Conservation (phyloP, 2,113 vertebrate species). For the Peromyscus maniculatus region DNA sequence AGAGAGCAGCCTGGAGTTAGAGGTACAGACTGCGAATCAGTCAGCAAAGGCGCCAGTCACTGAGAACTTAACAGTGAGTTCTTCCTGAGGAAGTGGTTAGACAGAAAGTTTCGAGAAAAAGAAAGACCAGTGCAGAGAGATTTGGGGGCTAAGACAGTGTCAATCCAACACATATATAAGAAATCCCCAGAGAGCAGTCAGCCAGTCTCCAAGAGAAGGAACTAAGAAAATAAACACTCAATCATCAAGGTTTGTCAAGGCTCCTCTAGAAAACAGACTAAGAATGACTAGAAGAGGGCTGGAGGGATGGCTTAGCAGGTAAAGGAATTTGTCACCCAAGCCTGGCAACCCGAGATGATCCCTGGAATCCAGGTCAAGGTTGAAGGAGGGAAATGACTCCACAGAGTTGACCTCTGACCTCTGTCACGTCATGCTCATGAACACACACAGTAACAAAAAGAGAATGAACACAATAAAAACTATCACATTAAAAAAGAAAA, state of each 20-base stretch:
- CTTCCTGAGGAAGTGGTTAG: background rate
- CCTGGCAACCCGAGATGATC: background rate
- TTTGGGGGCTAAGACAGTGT: background rate
- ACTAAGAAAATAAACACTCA: background rate
- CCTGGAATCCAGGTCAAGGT: background rate
- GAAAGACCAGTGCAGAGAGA: background rate
- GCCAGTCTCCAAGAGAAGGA: background rate
- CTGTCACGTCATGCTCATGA: background rate
- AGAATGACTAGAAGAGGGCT: background rate
- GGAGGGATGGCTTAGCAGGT: background rate
- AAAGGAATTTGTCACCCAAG: background rate
- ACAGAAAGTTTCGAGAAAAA: background rate
- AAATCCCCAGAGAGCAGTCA: background rate
- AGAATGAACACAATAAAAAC: background rate
- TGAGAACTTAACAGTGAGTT: background rate
- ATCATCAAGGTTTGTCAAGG: background rate
- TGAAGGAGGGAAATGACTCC: background rate
- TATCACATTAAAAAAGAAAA: background rate
- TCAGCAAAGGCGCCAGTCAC: background rate
- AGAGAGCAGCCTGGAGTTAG: background rate
- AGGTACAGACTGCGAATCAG: background rate
- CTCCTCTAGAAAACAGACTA: background rate
- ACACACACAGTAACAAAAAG: background rate
- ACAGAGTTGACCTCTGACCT: background rate
- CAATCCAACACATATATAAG: background rate